Evolutionary conservation across 2,888 invertebrate genomes (phyloP), one percentile per base, ranked within the genome.

Genomic region (Allygus modestus): DNA sequence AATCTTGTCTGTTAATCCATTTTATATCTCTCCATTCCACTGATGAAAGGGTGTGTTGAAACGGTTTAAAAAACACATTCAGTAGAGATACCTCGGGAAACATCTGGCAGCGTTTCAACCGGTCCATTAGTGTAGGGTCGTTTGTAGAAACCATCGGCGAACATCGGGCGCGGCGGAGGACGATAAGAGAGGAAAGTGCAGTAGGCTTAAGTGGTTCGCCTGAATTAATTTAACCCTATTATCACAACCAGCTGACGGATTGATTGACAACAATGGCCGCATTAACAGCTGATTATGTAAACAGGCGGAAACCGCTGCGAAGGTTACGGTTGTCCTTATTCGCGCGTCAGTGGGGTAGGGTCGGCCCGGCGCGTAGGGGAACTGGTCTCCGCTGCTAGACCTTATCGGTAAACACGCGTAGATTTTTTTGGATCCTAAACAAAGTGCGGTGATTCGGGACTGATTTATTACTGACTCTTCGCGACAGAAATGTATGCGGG

Each of bases 231-330:
- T 20, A 23, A 12, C 46, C 58, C 20, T 7, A 58, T 58, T 58
- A 58, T 58, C 58, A 23, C 58, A 12, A 51, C 17, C 51, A n/a
- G 51, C n/a, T 51, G 51, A 51, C 17, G 7, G 58, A 58, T 58
- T 58, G 58, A 37, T 37, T 37, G 37, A 37, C 37, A 37, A 58
- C 58, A 58, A 58, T 58, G 58, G 23, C 23, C 12, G 58, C 58
- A 58, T 58, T 58, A 58, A 23, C 58, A 58, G 58, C 23, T 58
- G 58, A 58, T 58, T 58, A 58, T 58, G 58, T 65, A 65, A 54
- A n/a, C 54, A 31, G 31, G 65, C 28, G 65, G 28, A 65, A 65
- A 26, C 58, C 9, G 23, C 0, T 4, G 23, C 37, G 58, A 58
- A 58, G 58, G 58, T 58, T 58, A 58, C 17, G 23, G 15, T 37